Conservation (phyloP, 2,797 vertebrate species). For the Acanthurus tractus region DNA sequence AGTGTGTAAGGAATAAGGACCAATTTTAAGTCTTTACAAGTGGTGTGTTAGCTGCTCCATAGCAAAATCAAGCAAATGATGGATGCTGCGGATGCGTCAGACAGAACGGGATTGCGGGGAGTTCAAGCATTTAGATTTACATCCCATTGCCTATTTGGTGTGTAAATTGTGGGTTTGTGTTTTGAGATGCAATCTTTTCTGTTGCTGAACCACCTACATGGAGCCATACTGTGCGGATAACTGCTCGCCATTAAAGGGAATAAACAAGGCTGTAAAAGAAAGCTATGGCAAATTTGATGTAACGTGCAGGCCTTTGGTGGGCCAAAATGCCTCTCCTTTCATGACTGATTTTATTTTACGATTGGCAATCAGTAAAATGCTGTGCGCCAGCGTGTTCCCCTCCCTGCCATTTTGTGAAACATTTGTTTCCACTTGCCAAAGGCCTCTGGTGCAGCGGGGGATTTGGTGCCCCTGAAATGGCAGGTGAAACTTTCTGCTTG, state of each 20-base stretch:
- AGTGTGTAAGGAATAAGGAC: constrained; percentile 69
- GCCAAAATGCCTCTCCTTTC: constrained; percentile 86
- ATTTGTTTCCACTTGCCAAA: constrained; percentile 86
- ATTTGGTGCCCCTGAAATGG: constrained; percentile 82
- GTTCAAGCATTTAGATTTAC: constrained; percentile 70
- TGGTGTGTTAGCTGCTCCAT: constrained; percentile 64
- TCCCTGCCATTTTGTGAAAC: constrained; percentile 87
- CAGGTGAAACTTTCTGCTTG: constrained; percentile 86
- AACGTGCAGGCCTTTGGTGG: constrained; percentile 72
- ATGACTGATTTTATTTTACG: constrained; percentile 90
- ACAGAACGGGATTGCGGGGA: constrained; percentile 78
- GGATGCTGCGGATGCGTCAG: constrained; percentile 69
- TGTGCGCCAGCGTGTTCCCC: constrained; percentile 87
- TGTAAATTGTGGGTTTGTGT: constrained; percentile 72
- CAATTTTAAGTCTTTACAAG: constrained; percentile 85
- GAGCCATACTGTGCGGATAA: constrained; percentile 83
- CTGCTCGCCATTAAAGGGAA: constrained; percentile 80
- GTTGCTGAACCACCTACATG: constrained; percentile 80
- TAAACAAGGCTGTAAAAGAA: constrained; percentile 83
- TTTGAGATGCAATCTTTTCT: constrained; percentile 84
- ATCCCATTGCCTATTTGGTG: constrained; percentile 63
- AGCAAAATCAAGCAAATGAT: constrained; percentile 78
- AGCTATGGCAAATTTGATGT: constrained; percentile 74
- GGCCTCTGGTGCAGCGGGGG: constrained; percentile 82
- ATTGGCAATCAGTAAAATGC: constrained; percentile 90